These are phyloP conservation scores for Steatornis caripensis DNA, from an alignment of 2,113 vertebrate genomes.

Conservation along the genomic window DNA sequence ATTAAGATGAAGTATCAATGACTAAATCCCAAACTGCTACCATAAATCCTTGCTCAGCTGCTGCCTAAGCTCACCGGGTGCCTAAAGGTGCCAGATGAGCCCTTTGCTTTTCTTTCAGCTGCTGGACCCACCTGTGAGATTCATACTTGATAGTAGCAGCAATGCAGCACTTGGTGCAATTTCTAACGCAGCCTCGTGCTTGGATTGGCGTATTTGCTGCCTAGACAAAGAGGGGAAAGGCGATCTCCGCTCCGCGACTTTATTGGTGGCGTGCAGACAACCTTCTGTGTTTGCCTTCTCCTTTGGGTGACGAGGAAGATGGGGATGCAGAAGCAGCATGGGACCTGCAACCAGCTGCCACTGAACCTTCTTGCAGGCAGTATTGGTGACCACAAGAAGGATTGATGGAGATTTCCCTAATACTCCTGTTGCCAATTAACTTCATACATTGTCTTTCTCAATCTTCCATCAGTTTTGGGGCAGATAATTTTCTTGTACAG, in stretches of 20 bases:
- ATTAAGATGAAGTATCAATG: not conserved
- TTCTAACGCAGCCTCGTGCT: not conserved
- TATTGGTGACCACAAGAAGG: not conserved
- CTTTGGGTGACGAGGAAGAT: not conserved
- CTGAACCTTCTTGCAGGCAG: not conserved
- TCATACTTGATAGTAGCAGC: not conserved
- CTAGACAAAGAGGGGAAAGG: not conserved
- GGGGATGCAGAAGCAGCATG: not conserved
- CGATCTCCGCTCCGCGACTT: not conserved
- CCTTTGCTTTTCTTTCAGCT: not conserved
- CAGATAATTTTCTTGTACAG: not conserved
- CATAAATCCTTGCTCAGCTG: not conserved
- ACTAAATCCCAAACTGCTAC: not conserved
- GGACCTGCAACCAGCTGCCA: not conserved
- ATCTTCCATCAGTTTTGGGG: not conserved
- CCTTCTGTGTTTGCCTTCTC: not conserved
- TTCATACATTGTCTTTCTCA: not conserved
- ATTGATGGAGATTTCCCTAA: not conserved
- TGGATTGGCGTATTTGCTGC: not conserved
- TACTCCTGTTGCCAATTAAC: not conserved
- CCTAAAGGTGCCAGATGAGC: not conserved
- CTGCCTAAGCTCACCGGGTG: not conserved
- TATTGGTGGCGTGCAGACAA: not conserved
- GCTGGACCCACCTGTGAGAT: not conserved
- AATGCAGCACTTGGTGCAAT: not conserved